These are phyloP conservation scores for Enteromius treurensis DNA, from an alignment of 2,797 vertebrate species.

Conservation along the genomic window DNA sequence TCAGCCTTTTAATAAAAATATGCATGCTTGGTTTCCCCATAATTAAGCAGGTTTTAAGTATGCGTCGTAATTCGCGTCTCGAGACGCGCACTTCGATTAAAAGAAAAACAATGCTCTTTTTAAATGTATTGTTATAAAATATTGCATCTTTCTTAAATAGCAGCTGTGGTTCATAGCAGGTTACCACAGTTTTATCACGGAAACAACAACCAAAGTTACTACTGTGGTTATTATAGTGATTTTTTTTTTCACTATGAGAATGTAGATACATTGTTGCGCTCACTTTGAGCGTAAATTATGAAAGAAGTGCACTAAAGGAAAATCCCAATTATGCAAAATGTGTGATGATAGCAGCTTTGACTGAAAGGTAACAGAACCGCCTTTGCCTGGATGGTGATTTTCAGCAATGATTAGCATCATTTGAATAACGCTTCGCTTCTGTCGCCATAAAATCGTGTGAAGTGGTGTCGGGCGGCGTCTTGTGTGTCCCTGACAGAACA, in stretches of 20 bases:
- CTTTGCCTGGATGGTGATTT: slow-evolving; percentile 16
- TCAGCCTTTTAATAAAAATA: background rate
- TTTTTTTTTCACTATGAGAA: background rate
- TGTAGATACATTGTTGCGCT: background rate
- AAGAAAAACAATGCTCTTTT: background rate
- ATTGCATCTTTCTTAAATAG: background rate
- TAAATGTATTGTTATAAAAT: background rate
- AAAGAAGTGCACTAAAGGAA: background rate
- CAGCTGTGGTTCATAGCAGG: background rate
- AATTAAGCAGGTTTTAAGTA: background rate
- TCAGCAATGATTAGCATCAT: slow-evolving; percentile 32
- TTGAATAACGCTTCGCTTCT: slow-evolving; percentile 23
- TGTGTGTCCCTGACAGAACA: slow-evolving; percentile 32
- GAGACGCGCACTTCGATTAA: background rate
- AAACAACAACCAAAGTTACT: background rate
- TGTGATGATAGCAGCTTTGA: slow-evolving; percentile 4
- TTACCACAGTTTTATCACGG: background rate
- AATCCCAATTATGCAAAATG: slow-evolving; percentile 14
- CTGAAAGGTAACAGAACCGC: background rate
- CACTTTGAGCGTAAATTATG: background rate
- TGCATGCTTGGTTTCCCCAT: slow-evolving; percentile 10
- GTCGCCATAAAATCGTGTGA: slow-evolving; percentile 8
- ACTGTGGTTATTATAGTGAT: background rate
- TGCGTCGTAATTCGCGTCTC: background rate
- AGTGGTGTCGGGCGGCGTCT: slow-evolving; percentile 1